Evolutionary conservation across 2,888 invertebrate genomes (phyloP), one percentile per base, ranked within the genome.

Genomic region (Heliconius erato): DNA sequence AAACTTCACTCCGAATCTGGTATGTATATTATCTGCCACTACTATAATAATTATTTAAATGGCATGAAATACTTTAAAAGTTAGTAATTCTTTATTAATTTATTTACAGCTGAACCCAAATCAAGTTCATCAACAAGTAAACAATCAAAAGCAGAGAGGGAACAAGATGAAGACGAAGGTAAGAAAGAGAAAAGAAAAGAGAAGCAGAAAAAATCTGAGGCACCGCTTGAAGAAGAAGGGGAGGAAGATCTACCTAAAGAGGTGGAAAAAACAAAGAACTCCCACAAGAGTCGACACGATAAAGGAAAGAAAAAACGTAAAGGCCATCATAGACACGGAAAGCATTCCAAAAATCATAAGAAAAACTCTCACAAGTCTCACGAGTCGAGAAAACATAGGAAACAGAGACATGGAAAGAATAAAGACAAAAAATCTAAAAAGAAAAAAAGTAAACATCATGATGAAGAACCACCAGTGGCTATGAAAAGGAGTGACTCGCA

Each of bases 401-500:
- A 92, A 85, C 91, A 91, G 85, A 94, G 93, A 87, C 94, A 93
- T 85, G 90, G 89, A 3, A 94, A 94, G 85, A 92, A 91, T 85
- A 93, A 93, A 87, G 94, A 95, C 86, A 95, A 92, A 83, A 96
- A 96, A 87, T 94, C 94, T 9, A 96, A 95, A 88, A 96, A 94
- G 85, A 96, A 94, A 88, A 96, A 96, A 85, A 93, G 87, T 85
- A 95, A 93, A 86, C 93, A 93, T 84, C 92, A 91, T 28, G 91
- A 91, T 65, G 80, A 87, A 32, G 91, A 92, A 86, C 85, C 84
- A 6, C 84, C 84, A 16, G 91, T 91, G 82, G 86, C 86, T 35
- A 82, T 92, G 5, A 90, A 91, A 82, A 88, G 92, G 19, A 88
- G 89, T 80, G 85, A 83, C 0, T 93, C 94, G 3, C 91, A 89